Percentiles rank a stretch among this genome's conserved stretches.
Evolutionary conservation across 2,113 vertebrate genomes (phyloP).

Genomic region (Boulengeromyrus knoepffleri): DNA sequence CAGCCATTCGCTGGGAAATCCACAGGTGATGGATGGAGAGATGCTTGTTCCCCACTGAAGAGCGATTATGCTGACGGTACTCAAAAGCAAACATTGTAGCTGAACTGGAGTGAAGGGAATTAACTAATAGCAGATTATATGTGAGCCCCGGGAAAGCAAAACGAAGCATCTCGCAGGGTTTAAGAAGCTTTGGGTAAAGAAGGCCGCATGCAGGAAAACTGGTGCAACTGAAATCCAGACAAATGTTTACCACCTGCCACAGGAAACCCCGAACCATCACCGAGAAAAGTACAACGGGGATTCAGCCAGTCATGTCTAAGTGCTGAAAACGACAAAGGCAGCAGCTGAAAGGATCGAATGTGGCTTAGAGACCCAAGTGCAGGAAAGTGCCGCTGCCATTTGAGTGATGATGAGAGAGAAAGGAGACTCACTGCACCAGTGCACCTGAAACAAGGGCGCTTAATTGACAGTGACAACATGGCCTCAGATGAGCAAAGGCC

Average conservation of each 20-base stretch:
- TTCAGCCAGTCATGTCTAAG: background rate
- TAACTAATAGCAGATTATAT: background rate
- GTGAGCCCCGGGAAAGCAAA: background rate
- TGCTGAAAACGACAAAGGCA: background rate
- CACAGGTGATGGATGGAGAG: background rate
- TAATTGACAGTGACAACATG: background rate
- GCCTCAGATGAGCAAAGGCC: background rate
- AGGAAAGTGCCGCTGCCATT: background rate
- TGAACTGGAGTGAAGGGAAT: background rate
- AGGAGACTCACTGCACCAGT: background rate
- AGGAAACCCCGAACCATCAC: background rate
- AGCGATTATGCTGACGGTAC: background rate
- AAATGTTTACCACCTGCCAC: background rate
- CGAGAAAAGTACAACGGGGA: background rate
- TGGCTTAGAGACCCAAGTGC: background rate
- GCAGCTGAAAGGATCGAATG: background rate
- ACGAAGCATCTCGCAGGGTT: background rate
- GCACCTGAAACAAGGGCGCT: background rate
- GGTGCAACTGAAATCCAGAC: background rate
- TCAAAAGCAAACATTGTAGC: constrained; percentile 1
- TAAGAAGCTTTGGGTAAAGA: background rate
- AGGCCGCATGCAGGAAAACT: background rate
- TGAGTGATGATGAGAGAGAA: background rate
- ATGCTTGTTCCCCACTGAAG: background rate
- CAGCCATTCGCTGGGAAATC: background rate